Base-by-base conservation (phyloP, 2,113 vertebrate species). In the Triplophysa siluroides region DNA sequence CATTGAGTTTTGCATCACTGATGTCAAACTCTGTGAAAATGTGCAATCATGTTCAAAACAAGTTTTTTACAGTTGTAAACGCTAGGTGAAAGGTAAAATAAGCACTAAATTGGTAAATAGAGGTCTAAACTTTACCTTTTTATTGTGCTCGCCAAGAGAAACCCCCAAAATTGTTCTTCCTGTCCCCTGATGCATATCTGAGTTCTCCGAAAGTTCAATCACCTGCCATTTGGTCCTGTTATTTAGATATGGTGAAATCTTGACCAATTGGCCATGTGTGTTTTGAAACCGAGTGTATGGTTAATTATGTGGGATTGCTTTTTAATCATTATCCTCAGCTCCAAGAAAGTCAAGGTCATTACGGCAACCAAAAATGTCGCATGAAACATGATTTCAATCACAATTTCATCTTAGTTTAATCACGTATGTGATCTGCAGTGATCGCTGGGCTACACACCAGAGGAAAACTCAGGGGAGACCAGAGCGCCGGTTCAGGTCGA, bases 241-340 rank as follows among this genome's bases (percentile, higher is more conserved):
- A 83, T 76, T 79, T 47, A 80, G 21, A 69, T 71, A 66, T 66
- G 66, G 41, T 76, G 72, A 79, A 79, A 80, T 79, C 62, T 75
- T 73, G 64, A 62, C 45, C 24, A 69, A 70, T 76, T 24, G 23
- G 41, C 41, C 43, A 43, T 79, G 52, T 70, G 62, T 79, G 75
- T 75, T 29, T 38, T 75, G 56, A 73, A 76, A 76, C n/a, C 4
- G 26, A 78, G 68, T 43, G 43, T 58, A 63, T 50, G 13, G 50
- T 56, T 72, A 70, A 61, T 71, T 38, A 50, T 68, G 26, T 60
- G n/a, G 24, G 24, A 66, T 64, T 41, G 41, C 83, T 66, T 78
- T 81, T 79, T 78, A 76, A 70, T 67, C 29, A 29, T 75, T 82
- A 79, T 79, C 72, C 62, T 78, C 41, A 68, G 83, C 41, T 58